Evolutionary conservation across 2,113 vertebrate species (phyloP), one percentile per base, ranked within the genome.

Genomic region (Podilymbus podiceps): DNA sequence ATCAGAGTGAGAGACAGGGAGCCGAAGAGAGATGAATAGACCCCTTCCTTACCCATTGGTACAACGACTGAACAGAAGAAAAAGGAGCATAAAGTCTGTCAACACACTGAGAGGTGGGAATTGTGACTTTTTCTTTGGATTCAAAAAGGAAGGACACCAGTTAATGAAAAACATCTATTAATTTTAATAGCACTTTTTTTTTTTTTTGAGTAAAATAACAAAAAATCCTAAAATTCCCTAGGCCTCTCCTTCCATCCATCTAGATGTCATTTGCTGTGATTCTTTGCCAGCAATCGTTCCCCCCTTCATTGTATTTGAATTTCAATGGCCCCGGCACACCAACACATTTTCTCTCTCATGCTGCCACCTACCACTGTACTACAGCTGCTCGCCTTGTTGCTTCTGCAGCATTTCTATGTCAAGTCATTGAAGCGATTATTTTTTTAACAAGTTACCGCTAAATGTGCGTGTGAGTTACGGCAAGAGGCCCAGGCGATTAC

Each of bases 341-440:
- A 85, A 19, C 31, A 42, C 58, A 71, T 93, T 88, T 85, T 89
- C 53, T 55, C 73, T 90, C 84, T 79, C 86, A 68, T 42, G 84
- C 92, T 95, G 86, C 89, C 86, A 82, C 71, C 83, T 85, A 94
- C 82, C 85, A 85, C 64, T 42, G 40, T 19, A 28, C 23, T 30
- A 11, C 1, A 0, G 33, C 23, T 38, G 33, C 80, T 77, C 49
- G 56, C 24, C 35, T 47, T 15, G 31, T 25, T 17, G 33, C 58
- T 76, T 55, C 77, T 50, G 35, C 66, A 50, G 53, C 64, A 25
- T 22, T 44, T n/a, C n/a, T 59, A 28, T 17, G 20, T 38, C 47
- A 33, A 50, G 27, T 16, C 60, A 67, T 11, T 60, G 11, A 60
- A 52, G 30, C 2, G 20, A 42, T n/a, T n/a, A 4, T 3, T 50